Percentiles rank a stretch among this genome's conserved stretches.
phyloP scores from a whole-genome alignment of 1,140 invertebrate genomes.

The Cephus cinctus region DNA sequence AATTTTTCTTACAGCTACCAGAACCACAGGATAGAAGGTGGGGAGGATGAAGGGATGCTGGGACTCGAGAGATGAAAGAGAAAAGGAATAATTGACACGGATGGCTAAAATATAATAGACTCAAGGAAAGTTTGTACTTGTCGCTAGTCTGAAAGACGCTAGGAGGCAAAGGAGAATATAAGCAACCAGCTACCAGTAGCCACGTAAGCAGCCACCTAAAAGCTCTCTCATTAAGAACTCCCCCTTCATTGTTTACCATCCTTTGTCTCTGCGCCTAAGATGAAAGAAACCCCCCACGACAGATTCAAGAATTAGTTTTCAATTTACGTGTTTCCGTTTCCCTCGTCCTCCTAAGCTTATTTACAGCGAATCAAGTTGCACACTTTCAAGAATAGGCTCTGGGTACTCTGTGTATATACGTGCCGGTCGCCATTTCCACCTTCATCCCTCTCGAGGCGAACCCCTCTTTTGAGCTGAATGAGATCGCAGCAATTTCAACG shows the following conservation, averaged over 20 bases:
- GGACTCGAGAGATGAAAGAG: not conserved
- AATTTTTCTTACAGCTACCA: not conserved
- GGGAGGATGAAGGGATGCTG: not conserved
- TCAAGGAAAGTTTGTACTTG: not conserved
- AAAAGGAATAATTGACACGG: too few relatives aligned
- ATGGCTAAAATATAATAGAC: not conserved
- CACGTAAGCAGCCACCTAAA: not conserved
- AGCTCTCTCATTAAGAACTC: constrained; percentile 2
- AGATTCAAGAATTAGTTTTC: constrained; percentile 5
- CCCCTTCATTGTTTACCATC: constrained; percentile 1
- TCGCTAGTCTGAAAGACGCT: constrained; percentile 2
- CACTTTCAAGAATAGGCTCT: too few relatives aligned
- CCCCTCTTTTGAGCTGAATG: too few relatives aligned
- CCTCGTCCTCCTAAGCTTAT: not conserved
- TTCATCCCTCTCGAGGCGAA: too few relatives aligned
- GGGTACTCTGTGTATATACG: too few relatives aligned
- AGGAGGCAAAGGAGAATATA: too few relatives aligned
- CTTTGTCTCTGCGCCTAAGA: constrained; percentile 1
- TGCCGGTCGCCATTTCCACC: too few relatives aligned
- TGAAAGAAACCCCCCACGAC: not conserved
- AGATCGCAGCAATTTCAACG: too few relatives aligned
- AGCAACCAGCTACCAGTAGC: too few relatives aligned
- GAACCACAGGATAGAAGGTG: not conserved
- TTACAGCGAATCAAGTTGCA: too few relatives aligned
- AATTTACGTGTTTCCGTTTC: not conserved